Evolutionary conservation across 2,113 vertebrate species (phyloP), one percentile per base, ranked within the genome.

Genomic region (Dromas ardeola): DNA sequence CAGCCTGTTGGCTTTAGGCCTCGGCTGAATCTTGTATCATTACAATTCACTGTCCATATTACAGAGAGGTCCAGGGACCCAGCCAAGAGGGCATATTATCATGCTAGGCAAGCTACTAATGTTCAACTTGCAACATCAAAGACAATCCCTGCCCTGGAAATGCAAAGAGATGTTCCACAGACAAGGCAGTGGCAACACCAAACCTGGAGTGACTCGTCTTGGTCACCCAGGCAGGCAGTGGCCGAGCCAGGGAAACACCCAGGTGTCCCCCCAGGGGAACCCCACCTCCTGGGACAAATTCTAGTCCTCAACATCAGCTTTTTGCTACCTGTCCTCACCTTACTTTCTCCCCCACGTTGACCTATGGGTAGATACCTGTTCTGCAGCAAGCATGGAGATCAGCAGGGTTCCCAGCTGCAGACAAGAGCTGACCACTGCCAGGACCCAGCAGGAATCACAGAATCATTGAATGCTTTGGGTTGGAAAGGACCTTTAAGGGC

Each of bases 381-480:
- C 77, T 55, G 47, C 47, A 89, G 62, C 42, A 55, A 30, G 14
- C 3, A 1, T n/a, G n/a, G 63, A 49, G 18, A 69, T 14, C 47
- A 77, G 56, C 26, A 86, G 30, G 36, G 21, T 11, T 43, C 30
- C 36, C 78, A 87, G 32, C 38, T 20, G 22, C 50, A 70, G n/a
- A 8, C 13, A 16, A 71, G 30, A 61, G n/a, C n/a, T 8, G 13
- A 59, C 16, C 5, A 2, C 63, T 34, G 8, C 20, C 45, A 36
- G 14, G 32, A 66, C 38, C 36, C 52, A 59, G 38, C 8, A 49
- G 18, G 27, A 93, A 62, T n/a, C 55, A 43, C 0, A 17, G 13
- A 47, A 2, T 1, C 36, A 25, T 1, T 2, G 11, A 49, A 36
- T 3, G 2, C 17, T 76, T 47, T 40, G 52, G 42, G 23, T 3